Base-by-base conservation (phyloP, 2,113 vertebrate species). In the Sisor rabdophorus region DNA sequence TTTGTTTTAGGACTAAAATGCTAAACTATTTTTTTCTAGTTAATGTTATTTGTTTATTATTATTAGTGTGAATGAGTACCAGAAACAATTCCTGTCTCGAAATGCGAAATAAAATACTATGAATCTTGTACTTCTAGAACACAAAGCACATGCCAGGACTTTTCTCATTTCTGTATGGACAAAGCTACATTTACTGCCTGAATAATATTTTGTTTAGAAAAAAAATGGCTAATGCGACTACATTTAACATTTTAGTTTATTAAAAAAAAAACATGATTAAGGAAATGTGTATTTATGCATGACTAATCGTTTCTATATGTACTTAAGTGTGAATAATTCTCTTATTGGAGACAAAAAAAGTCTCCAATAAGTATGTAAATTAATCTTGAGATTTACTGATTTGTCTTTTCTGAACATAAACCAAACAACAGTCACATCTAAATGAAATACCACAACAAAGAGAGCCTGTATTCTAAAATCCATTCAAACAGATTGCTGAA, bases 191-290 rank as follows among this genome's bases (percentile, higher is more conserved):
- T 54, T 13, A 40, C 16, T 58, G 50, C 70, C n/a, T 76, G 48
- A 8, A 78, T 52, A 70, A 9, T 48, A 64, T 84, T 58, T 87
- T 88, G 83, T 82, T 65, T 9, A 3, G 81, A 91, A 87, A 87
- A 88, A 88, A 89, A 86, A 76, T 73, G 11, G 11, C 83, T 87
- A 78, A 24, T 40, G 4, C 4, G 40, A 36, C n/a, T 55, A 74
- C 32, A n/a, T 10, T 12, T 8, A 3, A 56, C 12, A 40, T 19
- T 75, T 53, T 11, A 40, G 17, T 4, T 15, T 11, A 65, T 9
- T 22, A 0, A 24, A 20, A 24, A 52, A 22, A 6, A 13, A 19
- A n/a, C 40, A 36, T 19, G 2, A 20, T 28, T 54, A 13, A 63
- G 26, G 11, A 74, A 53, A 28, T 52, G 13, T 28, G 48, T 32